A percentile compares a stretch with the other conserved stretches of the same genome.
Conservation (phyloP, 2,888 invertebrate species). For the Microplitis deprimator region DNA sequence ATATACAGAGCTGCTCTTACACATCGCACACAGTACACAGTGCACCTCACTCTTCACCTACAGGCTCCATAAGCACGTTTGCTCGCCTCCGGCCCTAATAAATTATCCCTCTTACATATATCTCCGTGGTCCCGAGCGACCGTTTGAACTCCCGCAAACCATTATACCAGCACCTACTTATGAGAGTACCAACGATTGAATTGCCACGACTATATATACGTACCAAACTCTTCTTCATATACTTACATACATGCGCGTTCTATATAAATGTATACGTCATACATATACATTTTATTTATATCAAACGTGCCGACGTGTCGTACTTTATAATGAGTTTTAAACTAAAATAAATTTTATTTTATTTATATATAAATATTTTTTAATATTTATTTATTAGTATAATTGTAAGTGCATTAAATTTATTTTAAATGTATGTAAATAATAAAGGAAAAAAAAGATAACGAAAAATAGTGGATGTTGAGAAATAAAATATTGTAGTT, state of each 20-base stretch:
- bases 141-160: constrained; percentile 58
- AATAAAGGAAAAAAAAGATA: too few relatives aligned
- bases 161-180: constrained; percentile 49
- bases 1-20: constrained; percentile 17
- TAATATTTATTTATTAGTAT: not conserved
- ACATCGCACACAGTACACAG: constrained; percentile 29
- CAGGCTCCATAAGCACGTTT: constrained; percentile 54
- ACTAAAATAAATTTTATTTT: not conserved
- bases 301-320: constrained; percentile 11
- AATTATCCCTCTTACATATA: constrained; percentile 63
- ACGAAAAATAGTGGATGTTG: too few relatives aligned
- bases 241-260: not conserved
- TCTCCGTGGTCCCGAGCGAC: constrained; percentile 51
- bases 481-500: not conserved
- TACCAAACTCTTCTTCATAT: constrained; percentile 6
- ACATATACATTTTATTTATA: constrained; percentile 15
- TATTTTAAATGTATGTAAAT: too few relatives aligned
- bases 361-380: constrained; percentile 1
- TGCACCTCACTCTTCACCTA: constrained; percentile 45
- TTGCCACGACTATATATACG: constrained; percentile 54
- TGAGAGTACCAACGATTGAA: constrained; percentile 53
- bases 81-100: constrained; percentile 64
- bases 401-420: not conserved
- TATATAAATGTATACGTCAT: not conserved
- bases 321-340: constrained; percentile 12